Percentiles rank a stretch among this genome's conserved stretches.
Evolutionary conservation across 2,797 vertebrate species (phyloP).

Genomic region (Pseudochirops cupreus): DNA sequence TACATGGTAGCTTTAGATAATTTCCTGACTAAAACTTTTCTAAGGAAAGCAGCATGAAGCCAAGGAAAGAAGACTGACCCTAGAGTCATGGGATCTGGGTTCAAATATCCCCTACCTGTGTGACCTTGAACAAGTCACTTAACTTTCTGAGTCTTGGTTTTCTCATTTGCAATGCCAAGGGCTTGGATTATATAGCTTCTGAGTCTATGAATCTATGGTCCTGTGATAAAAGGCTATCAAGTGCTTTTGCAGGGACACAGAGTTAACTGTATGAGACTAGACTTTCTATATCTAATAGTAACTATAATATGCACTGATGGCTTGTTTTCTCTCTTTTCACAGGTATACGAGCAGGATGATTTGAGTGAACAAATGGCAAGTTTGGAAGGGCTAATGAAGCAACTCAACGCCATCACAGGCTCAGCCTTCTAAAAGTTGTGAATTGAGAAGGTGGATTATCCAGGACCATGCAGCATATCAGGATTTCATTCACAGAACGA

Average conservation of each 20-base stretch:
- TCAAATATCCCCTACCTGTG: background rate
- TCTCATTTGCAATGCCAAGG: background rate
- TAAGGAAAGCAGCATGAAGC: background rate
- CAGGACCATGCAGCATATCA: conserved; percentile 80
- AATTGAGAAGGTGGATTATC: conserved; percentile 71
- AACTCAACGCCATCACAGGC: conserved; percentile 97
- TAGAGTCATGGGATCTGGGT: background rate
- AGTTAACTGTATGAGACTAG: background rate
- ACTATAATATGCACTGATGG: conserved; percentile 20
- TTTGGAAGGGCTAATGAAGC: conserved; percentile 98
- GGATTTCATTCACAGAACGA: conserved; percentile 76
- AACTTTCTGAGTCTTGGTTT: background rate
- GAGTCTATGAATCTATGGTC: background rate
- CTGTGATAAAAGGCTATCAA: background rate
- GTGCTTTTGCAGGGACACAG: background rate
- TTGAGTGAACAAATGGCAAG: conserved; percentile 99
- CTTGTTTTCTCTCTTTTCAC: conserved; percentile 55
- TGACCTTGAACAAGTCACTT: background rate
- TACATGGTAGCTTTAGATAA: background rate
- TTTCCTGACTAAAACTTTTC: background rate
- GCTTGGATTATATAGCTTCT: background rate
- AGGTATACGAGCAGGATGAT: conserved; percentile 98
- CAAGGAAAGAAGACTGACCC: background rate
- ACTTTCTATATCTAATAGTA: background rate
- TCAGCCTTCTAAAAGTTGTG: conserved; percentile 92